These are phyloP conservation scores for Mohoua ochrocephala DNA, from an alignment of 2,113 vertebrate species.

Conservation along the genomic window DNA sequence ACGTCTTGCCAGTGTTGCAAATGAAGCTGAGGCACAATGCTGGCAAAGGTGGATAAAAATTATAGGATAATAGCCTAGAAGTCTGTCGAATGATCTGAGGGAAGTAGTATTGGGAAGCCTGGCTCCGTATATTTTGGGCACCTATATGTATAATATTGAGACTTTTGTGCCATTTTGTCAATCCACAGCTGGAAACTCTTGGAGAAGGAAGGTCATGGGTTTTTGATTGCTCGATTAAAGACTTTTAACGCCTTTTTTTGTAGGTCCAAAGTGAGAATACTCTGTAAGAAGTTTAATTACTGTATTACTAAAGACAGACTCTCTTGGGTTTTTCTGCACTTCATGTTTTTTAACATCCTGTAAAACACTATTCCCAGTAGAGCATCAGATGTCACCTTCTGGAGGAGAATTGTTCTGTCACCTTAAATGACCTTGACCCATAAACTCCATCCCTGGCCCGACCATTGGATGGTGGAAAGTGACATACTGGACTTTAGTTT, in stretches of 20 bases:
- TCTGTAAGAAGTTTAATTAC: neutral
- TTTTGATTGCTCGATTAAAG: neutral
- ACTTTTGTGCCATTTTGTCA: neutral
- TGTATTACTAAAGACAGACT: neutral
- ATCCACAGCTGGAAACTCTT: neutral
- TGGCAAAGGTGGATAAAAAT: neutral
- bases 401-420: neutral
- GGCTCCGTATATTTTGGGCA: neutral
- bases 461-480: neutral
- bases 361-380: neutral
- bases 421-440: neutral
- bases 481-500: neutral
- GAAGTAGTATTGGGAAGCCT: neutral
- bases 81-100: neutral
- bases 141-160: neutral
- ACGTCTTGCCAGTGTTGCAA: neutral
- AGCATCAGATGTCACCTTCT: neutral
- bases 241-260: neutral
- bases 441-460: neutral
- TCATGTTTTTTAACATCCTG: neutral
- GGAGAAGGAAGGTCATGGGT: neutral
- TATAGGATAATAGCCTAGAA: neutral
- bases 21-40: neutral
- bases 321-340: neutral
- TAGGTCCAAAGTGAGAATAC: neutral